Conservation (phyloP, 1,140 invertebrate species). For the Heliothis subflexa region DNA sequence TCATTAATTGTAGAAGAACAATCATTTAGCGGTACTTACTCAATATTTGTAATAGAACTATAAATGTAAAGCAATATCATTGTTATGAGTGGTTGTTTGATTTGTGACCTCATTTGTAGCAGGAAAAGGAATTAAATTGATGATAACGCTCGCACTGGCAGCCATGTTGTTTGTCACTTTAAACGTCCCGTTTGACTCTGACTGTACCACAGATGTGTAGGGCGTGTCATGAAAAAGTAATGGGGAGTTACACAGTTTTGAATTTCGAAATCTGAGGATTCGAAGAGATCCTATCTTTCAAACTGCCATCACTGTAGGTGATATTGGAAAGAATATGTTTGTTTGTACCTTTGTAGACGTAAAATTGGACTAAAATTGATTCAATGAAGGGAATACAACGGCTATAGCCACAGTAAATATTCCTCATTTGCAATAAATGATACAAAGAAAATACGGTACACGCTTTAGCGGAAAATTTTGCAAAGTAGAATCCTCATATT, state of each 20-base stretch:
- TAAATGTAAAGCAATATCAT: constrained; percentile 47
- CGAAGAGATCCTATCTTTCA: background rate
- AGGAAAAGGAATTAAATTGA: constrained; percentile 83
- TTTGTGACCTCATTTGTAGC: constrained; percentile 83
- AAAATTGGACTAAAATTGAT: too few species aligned
- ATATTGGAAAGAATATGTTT: background rate
- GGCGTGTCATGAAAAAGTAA: constrained; percentile 31
- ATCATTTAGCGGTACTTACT: constrained; percentile 19
- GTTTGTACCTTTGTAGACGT: too few species aligned
- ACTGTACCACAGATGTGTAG: constrained; percentile 31
- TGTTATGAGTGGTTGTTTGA: constrained; percentile 69
- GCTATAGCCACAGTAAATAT: too few species aligned
- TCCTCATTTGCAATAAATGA: too few species aligned
- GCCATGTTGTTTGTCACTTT: constrained; percentile 65
- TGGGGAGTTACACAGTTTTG: background rate
- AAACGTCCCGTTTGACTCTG: constrained; percentile 45
- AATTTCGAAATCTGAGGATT: background rate
- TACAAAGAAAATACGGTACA: too few species aligned
- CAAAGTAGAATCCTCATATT: too few species aligned
- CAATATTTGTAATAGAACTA: constrained; percentile 5
- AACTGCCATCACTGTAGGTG: background rate
- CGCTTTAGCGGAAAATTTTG: too few species aligned
- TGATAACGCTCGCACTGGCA: constrained; percentile 70
- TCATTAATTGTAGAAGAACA: constrained; percentile 1
- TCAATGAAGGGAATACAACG: too few species aligned